A percentile compares a stretch with the other conserved stretches of the same genome.
Evolutionary conservation across 2,113 vertebrate genomes (phyloP).

Genomic region (Prolemur simus): DNA sequence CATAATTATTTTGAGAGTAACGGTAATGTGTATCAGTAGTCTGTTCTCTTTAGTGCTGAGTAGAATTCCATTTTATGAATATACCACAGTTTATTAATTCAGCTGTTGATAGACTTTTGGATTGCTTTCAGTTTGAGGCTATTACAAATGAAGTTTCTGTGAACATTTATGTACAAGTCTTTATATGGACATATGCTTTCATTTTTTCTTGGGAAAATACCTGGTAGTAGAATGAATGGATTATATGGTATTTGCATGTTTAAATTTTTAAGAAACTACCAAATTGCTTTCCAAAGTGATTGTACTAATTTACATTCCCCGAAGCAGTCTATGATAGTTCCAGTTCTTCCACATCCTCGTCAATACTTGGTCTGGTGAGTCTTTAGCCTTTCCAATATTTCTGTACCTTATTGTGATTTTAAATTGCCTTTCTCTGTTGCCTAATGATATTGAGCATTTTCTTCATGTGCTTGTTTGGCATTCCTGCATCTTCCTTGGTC

Average conservation of each 20-base stretch:
- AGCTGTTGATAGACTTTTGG: not conserved
- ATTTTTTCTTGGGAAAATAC: not conserved
- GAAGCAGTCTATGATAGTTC: not conserved
- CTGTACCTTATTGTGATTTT: not conserved
- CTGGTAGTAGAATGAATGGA: not conserved
- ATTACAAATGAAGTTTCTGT: not conserved
- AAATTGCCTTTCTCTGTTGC: not conserved
- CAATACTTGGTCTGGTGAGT: not conserved
- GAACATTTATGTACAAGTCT: not conserved
- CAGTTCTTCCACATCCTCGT: not conserved
- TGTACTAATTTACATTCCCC: not conserved
- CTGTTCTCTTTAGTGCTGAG: not conserved
- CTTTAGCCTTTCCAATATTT: not conserved
- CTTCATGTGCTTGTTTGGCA: not conserved
- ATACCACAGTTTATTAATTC: not conserved
- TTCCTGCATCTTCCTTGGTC: not conserved
- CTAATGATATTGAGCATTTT: not conserved
- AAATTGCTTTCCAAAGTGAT: not conserved
- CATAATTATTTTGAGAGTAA: not conserved
- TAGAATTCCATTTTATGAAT: not conserved
- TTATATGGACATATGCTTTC: not conserved
- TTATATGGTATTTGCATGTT: not conserved
- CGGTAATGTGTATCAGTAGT: not conserved
- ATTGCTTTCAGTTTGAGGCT: not conserved
- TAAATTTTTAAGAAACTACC: not conserved